Evolutionary conservation across 2,797 vertebrate species (phyloP).

Genomic region (Gallinago nigripennis): DNA sequence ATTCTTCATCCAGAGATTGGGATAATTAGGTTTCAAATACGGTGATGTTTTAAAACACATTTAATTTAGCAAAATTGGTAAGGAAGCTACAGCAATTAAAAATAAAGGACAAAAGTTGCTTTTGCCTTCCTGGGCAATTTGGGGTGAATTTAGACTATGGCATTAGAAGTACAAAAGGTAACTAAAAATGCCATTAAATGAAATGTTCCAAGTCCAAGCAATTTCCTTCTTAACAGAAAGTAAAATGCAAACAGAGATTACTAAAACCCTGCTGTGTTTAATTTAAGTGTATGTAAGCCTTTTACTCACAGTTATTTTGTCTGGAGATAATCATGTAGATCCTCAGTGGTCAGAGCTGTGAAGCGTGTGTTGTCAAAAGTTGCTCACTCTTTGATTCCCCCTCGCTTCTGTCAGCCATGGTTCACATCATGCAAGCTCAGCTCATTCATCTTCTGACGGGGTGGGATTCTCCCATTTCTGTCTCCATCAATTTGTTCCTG

Average conservation of each 20-base stretch:
- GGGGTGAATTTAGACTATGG: constrained; percentile 78
- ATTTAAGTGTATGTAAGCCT: constrained; percentile 83
- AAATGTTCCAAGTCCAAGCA: constrained; percentile 85
- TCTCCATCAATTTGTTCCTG: constrained; percentile 75
- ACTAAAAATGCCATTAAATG: constrained; percentile 86
- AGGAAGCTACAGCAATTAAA: constrained; percentile 81
- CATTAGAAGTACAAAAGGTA: constrained; percentile 84
- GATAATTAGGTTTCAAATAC: constrained; percentile 81
- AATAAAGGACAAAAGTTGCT: constrained; percentile 79
- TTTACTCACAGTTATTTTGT: constrained; percentile 82
- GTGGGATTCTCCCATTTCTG: constrained; percentile 73
- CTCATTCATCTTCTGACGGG: constrained; percentile 79
- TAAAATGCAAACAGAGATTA: constrained; percentile 84
- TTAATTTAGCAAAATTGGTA: constrained; percentile 82
- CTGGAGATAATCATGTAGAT: constrained; percentile 81
- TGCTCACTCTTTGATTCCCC: constrained; percentile 80
- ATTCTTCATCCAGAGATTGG: constrained; percentile 77
- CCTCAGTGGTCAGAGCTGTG: constrained; percentile 77
- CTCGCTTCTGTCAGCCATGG: constrained; percentile 75
- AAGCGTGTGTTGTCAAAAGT: constrained; percentile 79
- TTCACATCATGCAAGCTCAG: constrained; percentile 71
- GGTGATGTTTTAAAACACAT: constrained; percentile 80
- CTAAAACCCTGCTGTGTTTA: constrained; percentile 84
- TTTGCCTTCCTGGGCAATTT: constrained; percentile 78
- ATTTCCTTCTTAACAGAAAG: constrained; percentile 84